These are phyloP conservation scores for Yoshiicerus persimilis DNA, from an alignment of 1,140 invertebrate species.

Conservation along the genomic window DNA sequence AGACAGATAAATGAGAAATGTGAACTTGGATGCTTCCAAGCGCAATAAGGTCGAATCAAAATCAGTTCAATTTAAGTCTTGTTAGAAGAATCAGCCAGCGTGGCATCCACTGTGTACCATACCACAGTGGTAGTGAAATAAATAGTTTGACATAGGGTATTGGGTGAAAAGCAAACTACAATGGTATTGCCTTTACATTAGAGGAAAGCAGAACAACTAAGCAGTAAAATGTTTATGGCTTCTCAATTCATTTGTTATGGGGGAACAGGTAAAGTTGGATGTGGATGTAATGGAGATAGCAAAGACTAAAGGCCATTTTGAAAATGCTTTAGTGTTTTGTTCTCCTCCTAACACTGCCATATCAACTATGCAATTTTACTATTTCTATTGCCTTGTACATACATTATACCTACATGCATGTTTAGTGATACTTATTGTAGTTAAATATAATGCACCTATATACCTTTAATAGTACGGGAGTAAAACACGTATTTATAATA, in stretches of 20 bases:
- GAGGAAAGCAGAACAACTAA: background rate
- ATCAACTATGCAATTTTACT: background rate
- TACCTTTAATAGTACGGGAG: background rate
- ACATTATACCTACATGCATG: background rate
- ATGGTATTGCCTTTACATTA: background rate
- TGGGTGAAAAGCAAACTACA: background rate
- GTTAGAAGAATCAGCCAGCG: too few species aligned
- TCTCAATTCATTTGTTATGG: slow-evolving; percentile 20
- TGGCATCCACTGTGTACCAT: too few species aligned
- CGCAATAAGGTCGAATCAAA: too few species aligned
- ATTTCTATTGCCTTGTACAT: background rate
- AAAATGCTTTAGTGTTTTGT: background rate
- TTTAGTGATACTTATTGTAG: background rate
- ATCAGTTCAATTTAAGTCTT: too few species aligned
- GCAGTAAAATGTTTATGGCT: slow-evolving; percentile 17
- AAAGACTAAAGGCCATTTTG: background rate
- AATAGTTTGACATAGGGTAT: too few species aligned
- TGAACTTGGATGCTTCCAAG: background rate
- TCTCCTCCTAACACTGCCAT: background rate
- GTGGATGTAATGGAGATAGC: background rate
- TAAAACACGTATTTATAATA: background rate
- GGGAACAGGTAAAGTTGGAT: background rate
- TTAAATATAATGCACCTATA: background rate
- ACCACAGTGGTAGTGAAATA: too few species aligned
- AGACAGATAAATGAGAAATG: background rate